These are phyloP conservation scores for Leptonema lineaticorne DNA, from an alignment of 1,140 invertebrate genomes.

Conservation along the genomic window DNA sequence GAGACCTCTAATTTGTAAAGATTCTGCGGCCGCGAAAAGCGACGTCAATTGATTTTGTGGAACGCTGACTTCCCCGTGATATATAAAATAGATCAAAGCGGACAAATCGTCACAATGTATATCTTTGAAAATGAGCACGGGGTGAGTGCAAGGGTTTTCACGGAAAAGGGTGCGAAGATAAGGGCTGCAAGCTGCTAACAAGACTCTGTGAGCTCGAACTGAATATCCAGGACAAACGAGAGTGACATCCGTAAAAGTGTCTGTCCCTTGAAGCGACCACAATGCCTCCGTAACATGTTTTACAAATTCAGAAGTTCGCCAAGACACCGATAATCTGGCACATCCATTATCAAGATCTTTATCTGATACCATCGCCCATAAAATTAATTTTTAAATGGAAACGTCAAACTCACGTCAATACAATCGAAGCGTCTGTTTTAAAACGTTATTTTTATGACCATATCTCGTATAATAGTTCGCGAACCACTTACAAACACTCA, in stretches of 20 bases:
- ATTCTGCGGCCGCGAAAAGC: conserved; percentile 84
- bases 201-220: conserved; percentile 81
- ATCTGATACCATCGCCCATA: too few species aligned
- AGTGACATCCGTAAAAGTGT: conserved; percentile 84
- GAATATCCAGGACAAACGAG: conserved; percentile 80
- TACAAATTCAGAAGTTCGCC: background rate
- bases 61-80: conserved; percentile 87
- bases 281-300: background rate
- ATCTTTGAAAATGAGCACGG: conserved; percentile 83
- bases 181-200: conserved; percentile 79
- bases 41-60: conserved; percentile 83
- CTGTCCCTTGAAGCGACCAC: conserved; percentile 58
- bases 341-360: background rate
- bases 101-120: conserved; percentile 79
- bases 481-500: too few species aligned
- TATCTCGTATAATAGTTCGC: too few species aligned
- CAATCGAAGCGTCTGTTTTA: too few species aligned
- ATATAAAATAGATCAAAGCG: conserved; percentile 83
- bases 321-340: conserved; percentile 46
- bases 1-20: conserved; percentile 84
- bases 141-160: conserved; percentile 83
- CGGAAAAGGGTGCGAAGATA: conserved; percentile 83
- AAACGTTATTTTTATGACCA: too few species aligned
- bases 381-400: too few species aligned
- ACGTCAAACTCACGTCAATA: too few species aligned